Base-by-base conservation (phyloP, 2,888 invertebrate species). In the Atethmia centrago region DNA sequence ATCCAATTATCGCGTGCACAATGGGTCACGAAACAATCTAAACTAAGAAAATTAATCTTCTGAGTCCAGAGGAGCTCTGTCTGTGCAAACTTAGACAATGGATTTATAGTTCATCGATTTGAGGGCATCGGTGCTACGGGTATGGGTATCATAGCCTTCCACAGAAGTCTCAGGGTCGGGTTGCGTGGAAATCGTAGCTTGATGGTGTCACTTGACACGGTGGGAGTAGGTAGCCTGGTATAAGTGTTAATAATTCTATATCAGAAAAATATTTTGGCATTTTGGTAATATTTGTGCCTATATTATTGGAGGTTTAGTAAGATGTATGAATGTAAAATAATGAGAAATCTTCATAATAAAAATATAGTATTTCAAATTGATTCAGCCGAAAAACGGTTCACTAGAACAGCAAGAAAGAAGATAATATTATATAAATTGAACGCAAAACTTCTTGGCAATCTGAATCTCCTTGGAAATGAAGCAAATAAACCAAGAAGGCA, bases 41-140 rank as follows among this genome's bases (percentile, higher is more conserved):
- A 96, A 96, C 96, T 96, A 95, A 96, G 96, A 96, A 96, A 96
- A 96, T 96, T 96, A 96, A 96, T 96, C 96, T 96, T 95, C 95
- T 90, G 94, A 94, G 95, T 95, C 95, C 95, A 95, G 95, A 93
- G 94, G 90, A 93, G 94, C 92, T 90, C 92, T 94, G 95, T 93
- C 95, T 95, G 95, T 93, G 93, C 94, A 95, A 96, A 96, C 96
- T 96, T 95, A 94, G 95, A 96, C 96, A 96, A 96, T 95, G 94
- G 96, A 95, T 95, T 96, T 96, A 95, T 95, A 95, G 94, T 95
- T 95, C 95, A 96, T 96, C 95, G 95, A 95, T 95, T 96, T 94
- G 91, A 93, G 93, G 89, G 91, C 92, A 94, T 94, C 91, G 92
- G 91, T 89, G 90, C 69, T 92, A 90, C 84, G 90, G 88, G 89